Evolutionary conservation across 2,888 invertebrate species (phyloP), one percentile per base, ranked within the genome.

Genomic region (Stenotaenia linearis): DNA sequence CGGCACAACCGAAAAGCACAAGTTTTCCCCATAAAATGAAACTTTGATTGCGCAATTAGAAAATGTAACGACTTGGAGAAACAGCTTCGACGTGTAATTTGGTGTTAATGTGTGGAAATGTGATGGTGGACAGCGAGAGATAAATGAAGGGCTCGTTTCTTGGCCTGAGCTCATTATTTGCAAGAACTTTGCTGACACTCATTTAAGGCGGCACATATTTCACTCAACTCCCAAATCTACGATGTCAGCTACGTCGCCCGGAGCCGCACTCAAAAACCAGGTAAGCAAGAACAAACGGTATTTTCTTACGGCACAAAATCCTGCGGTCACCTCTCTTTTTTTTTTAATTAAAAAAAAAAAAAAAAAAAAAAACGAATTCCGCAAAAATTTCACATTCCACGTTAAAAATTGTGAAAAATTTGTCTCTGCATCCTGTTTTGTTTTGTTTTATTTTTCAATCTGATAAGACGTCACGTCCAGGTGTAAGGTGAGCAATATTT

Each of bases 81-180:
- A 12, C 61, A 9, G 61, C 28, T 61, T 61, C 61, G 61, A 61
- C 28, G 61, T 61, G 61, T 61, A 61, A 61, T 61, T 61, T 61
- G 61, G 61, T 61, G 61, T 28, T 61, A 61, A 61, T 61, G 61
- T 61, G 61, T 12, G 61, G 61, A 61, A 61, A 61, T 61, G 61
- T 61, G 61, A 61, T 28, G 61, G 61, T 61, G 61, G 61, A 61
- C 61, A 61, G 25, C 61, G 25, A 61, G 61, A 61, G 61, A 61
- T 61, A 61, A 61, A 61, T 61, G 61, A 61, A 61, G 61, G 61
- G 61, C 61, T 61, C 61, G 61, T 61, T 61, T 61, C 61, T 61
- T 23, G 61, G 61, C 61, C 28, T 61, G 61, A 61, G 61, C 61
- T 61, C 61, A 61, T 61, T 61, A 61, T 61, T 61, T 61, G 61